phyloP scores from a whole-genome alignment of 2,888 invertebrate species.

The Eudemis profundana region DNA sequence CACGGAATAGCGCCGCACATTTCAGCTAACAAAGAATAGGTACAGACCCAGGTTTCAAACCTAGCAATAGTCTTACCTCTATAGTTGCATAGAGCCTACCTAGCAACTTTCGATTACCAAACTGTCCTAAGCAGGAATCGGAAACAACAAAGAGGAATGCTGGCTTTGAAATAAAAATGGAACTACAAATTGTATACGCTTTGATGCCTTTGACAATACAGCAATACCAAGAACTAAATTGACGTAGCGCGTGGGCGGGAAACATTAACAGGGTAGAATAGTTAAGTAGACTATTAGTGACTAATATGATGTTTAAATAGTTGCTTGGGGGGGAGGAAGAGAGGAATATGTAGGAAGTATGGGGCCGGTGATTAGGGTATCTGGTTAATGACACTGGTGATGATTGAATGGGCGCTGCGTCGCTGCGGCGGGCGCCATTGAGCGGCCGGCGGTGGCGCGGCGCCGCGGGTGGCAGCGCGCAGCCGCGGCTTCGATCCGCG shows the following conservation, averaged over 20 bases:
- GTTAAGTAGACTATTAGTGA: slow-evolving; percentile 20
- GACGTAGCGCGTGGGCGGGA: slow-evolving; percentile 27
- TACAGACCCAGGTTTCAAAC: slow-evolving; percentile 8
- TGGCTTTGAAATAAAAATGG: slow-evolving; percentile 9
- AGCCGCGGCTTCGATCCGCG: slow-evolving; percentile 73
- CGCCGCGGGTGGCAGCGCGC: slow-evolving; percentile 75
- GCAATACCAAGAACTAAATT: slow-evolving; percentile 27
- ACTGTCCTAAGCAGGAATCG: not conserved
- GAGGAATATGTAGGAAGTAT: slow-evolving; percentile 9
- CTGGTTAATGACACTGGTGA: slow-evolving; percentile 23
- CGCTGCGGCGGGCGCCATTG: slow-evolving; percentile 45
- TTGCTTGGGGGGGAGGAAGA: not conserved
- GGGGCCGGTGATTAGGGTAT: slow-evolving; percentile 10
- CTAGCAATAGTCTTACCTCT: slow-evolving; percentile 5
- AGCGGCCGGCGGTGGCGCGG: slow-evolving; percentile 61
- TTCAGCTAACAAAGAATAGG: slow-evolving; percentile 14
- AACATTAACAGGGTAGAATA: slow-evolving; percentile 25
- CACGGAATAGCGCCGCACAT: slow-evolving; percentile 5
- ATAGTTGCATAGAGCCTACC: no score
- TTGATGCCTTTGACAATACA: slow-evolving; percentile 16
- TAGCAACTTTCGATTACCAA: no score
- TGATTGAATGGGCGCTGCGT: slow-evolving; percentile 41
- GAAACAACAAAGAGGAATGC: slow-evolving; percentile 11
- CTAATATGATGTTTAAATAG: slow-evolving; percentile 11
- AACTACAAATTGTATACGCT: slow-evolving; percentile 1